These are phyloP conservation scores for Campylorhamphus procurvoides DNA, from an alignment of 2,113 vertebrate genomes.

Conservation along the genomic window DNA sequence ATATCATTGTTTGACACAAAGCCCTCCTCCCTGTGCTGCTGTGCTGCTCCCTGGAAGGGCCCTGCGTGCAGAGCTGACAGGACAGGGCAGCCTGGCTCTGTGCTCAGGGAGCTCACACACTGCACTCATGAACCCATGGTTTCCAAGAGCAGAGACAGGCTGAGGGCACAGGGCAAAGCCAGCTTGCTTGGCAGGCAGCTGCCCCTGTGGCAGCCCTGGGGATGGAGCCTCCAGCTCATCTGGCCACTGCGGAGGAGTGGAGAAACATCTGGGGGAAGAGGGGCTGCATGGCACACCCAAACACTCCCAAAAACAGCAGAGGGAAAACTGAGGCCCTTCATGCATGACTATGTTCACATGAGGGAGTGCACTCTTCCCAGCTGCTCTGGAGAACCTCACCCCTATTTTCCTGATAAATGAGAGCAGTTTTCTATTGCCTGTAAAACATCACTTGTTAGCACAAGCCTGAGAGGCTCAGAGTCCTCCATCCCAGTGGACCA, in stretches of 20 bases:
- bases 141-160: background rate
- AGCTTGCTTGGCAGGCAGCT: background rate
- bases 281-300: background rate
- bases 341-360: rapidly evolving
- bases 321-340: background rate
- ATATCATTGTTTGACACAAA: conserved; percentile 69
- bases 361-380: background rate
- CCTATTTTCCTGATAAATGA: background rate
- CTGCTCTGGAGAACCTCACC: background rate
- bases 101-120: background rate
- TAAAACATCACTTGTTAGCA: background rate
- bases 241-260: background rate
- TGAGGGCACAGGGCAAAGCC: background rate
- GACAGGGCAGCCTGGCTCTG: background rate
- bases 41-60: background rate
- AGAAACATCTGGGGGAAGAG: background rate
- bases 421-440: background rate
- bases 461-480: background rate
- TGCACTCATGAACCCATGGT: background rate
- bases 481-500: background rate
- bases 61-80: background rate
- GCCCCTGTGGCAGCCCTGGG: background rate
- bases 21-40: background rate
- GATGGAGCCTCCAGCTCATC: background rate
- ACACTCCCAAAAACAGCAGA: background rate